These are phyloP conservation scores for Pluvialis apricaria DNA, from an alignment of 2,113 vertebrate species.

Conservation along the genomic window DNA sequence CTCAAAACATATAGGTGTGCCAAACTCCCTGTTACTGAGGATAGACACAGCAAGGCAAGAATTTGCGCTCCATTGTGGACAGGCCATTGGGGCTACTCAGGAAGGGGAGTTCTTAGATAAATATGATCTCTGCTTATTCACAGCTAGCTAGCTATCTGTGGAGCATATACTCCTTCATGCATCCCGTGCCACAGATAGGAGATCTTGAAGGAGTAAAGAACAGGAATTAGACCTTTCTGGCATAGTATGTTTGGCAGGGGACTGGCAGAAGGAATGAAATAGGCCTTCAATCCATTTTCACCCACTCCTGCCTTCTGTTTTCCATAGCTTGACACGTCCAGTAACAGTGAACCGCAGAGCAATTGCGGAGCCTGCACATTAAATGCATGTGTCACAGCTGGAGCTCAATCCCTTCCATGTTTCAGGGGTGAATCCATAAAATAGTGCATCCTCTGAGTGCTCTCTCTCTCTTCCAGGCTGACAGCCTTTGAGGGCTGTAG, in stretches of 20 bases:
- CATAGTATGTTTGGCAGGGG: neutral
- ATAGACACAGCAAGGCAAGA: neutral
- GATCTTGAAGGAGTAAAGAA: neutral
- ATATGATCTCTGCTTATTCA: neutral
- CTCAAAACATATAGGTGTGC: neutral
- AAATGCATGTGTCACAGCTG: neutral
- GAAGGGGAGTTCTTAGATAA: neutral
- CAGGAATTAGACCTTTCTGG: neutral
- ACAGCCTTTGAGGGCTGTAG: neutral
- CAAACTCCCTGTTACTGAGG: neutral
- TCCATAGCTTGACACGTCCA: neutral
- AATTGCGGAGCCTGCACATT: rapidly evolving
- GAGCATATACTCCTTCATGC: neutral
- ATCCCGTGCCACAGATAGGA: neutral
- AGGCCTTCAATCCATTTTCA: neutral
- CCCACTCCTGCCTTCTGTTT: neutral
- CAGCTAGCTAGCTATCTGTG: neutral
- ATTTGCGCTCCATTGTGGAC: neutral
- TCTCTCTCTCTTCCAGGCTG: neutral
- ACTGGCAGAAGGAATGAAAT: neutral
- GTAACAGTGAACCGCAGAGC: neutral
- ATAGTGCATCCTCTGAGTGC: neutral
- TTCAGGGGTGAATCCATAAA: neutral
- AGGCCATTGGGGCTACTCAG: neutral
- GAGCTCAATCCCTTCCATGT: neutral